Percentiles rank a stretch among this genome's conserved stretches.
These are phyloP conservation scores for Antheraea pernyi DNA, from an alignment of 1,140 invertebrate species.

Conservation along the genomic window DNA sequence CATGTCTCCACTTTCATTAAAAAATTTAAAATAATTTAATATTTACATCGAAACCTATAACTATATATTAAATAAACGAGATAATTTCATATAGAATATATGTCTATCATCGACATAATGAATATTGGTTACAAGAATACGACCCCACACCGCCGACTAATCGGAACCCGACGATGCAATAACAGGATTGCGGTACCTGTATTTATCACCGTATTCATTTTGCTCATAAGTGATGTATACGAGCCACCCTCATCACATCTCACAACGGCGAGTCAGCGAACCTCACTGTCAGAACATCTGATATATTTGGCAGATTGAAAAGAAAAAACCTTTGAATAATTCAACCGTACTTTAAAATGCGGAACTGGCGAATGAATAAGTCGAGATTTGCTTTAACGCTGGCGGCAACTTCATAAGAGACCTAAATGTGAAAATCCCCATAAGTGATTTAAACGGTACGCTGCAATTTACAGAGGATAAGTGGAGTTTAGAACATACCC, in stretches of 20 bases:
- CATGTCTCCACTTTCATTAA: no score
- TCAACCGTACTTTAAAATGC: neutral
- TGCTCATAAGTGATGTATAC: slow-evolving; percentile 40
- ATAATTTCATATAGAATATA: neutral
- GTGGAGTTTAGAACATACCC: no score
- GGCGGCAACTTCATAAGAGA: neutral
- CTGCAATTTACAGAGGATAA: neutral
- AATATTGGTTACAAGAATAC: neutral
- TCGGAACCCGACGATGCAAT: slow-evolving; percentile 41
- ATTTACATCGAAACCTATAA: no score
- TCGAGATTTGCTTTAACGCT: neutral
- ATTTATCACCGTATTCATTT: slow-evolving; percentile 47
- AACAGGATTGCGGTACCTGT: slow-evolving; percentile 52
- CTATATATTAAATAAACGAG: no score
- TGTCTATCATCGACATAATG: neutral
- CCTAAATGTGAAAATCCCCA: neutral
- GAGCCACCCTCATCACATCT: slow-evolving; percentile 36
- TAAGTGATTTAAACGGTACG: neutral
- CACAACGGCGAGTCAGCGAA: slow-evolving; percentile 8
- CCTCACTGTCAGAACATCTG: slow-evolving; percentile 38
- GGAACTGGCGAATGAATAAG: neutral
- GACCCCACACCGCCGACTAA: slow-evolving; percentile 1
- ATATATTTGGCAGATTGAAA: slow-evolving; percentile 47
- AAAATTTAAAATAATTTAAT: no score
- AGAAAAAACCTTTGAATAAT: slow-evolving; percentile 3